Evolutionary conservation across 2,888 invertebrate genomes (phyloP), one percentile per base, ranked within the genome.

Genomic region (Athrips mouffetella): DNA sequence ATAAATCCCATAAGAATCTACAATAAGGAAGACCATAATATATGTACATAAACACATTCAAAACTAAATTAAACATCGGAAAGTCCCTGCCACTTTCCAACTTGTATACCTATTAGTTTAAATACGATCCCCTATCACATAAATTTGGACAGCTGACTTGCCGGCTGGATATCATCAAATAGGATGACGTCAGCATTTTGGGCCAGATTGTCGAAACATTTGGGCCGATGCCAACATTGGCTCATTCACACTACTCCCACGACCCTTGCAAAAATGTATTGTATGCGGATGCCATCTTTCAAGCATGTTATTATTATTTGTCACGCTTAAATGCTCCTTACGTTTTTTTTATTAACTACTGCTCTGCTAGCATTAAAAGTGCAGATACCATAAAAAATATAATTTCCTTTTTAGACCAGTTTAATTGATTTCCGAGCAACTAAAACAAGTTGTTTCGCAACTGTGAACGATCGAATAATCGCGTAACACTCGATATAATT

Each of bases 161-260:
- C 63, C 67, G 70, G 67, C 65, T 73, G 70, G 66, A 70, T 66
- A 67, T 63, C 70, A 70, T 69, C 65, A 72, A 69, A 65, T 49
- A 16, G 63, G 53, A 61, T 78, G 76, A 83, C 79, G 81, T 79
- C 75, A 80, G 60, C 54, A 53, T 58, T 49, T 56, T 52, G 58
- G 51, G 58, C 55, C 61, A 47, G 53, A 56, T 56, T 64, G 65
- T 67, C 70, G 65, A 67, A 76, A 77, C 76, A 73, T 76, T 82
- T 86, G 85, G 85, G 75, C 58, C 58, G 60, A 60, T 57, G 84
- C 84, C 86, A 85, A 78, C 65, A 66, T 71, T 70, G 74, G 75
- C 80, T 76, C 85, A 87, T 87, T 87, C 86, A 86, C 82, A 81
- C 80, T 65, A 68, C 73, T 63, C 74, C 77, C 75, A 79, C 77